Evolutionary conservation across 2,797 vertebrate species (phyloP), one percentile per base, ranked within the genome.

Genomic region (Sciaenops ocellatus): DNA sequence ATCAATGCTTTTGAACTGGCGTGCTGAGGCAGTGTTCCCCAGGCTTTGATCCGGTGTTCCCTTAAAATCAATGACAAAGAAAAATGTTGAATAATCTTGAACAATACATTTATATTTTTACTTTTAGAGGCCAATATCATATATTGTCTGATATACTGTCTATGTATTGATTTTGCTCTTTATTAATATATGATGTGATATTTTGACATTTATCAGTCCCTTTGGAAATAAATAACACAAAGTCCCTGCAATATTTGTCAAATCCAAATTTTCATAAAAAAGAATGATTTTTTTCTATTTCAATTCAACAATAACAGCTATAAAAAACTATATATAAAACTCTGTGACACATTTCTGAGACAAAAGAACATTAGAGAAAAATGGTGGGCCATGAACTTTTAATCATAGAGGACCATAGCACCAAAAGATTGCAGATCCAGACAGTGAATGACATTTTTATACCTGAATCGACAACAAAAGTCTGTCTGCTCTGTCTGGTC

Each of bases 1-100:
- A 89, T 82, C 59, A 76, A 10, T 62, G 48, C 41, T 60, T 74
- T 60, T 82, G 52, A 73, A 47, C 17, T 55, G 69, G 77, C 3
- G 26, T 54, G 66, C 41, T 28, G 22, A 54, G 63, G 47, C 28
- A 26, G 5, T 52, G 20, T 52, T 73, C 28, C 41, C 38, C 16
- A 46, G 44, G 12, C 61, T 65, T n/a, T 2, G 41, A 41, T 55
- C 56, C 67, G 24, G 18, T 73, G 20, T 60, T 68, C 62, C 62
- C 41, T 73, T 67, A 16, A 80, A 83, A 69, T 62, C 74, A 54
- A 11, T 78, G 10, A 41, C 61, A 56, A 69, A 57, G 3, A 65
- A 57, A 66, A 51, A 52, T 59, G 30, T 52, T 34, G 48, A 18
- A 61, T 0, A 5, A 57, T 54, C 26, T 52, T 42, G 48, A n/a